A percentile compares a stretch with the other conserved stretches of the same genome.
These are phyloP conservation scores for Agapetus fuscipes DNA, from an alignment of 2,888 invertebrate genomes.

Conservation along the genomic window DNA sequence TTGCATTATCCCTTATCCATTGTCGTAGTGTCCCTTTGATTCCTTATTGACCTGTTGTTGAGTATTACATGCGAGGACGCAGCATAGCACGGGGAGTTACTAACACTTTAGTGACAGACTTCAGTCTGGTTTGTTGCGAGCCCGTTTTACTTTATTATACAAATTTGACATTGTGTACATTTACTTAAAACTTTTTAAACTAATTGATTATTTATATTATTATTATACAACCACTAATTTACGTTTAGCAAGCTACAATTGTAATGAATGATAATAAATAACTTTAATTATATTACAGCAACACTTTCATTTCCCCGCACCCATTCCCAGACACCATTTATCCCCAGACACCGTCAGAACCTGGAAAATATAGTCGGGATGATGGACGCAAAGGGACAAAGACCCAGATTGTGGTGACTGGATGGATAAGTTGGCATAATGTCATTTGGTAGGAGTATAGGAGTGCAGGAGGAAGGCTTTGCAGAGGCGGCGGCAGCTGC, in stretches of 20 bases:
- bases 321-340: slow-evolving; percentile 1
- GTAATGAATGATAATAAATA: slow-evolving; percentile 52
- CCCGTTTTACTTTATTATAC: slow-evolving; percentile 16
- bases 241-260: slow-evolving; percentile 52
- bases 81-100: slow-evolving; percentile 15
- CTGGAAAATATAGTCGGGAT: too few species aligned
- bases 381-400: too few species aligned
- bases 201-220: slow-evolving; percentile 29
- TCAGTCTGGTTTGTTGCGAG: slow-evolving; percentile 20
- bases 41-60: slow-evolving; percentile 18
- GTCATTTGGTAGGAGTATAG: too few species aligned
- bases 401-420: too few species aligned
- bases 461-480: too few species aligned
- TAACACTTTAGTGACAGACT: slow-evolving; percentile 15
- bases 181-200: slow-evolving; percentile 21
- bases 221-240: slow-evolving; percentile 39
- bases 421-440: too few species aligned
- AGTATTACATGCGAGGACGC: too few species aligned
- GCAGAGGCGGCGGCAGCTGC: too few species aligned
- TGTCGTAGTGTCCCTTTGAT: slow-evolving; percentile 19
- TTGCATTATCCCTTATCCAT: slow-evolving; percentile 12
- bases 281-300: slow-evolving; percentile 48
- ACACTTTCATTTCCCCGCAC: slow-evolving; percentile 5
- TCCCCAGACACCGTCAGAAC: too few species aligned
- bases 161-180: slow-evolving; percentile 20